phyloP scores from a whole-genome alignment of 1,140 invertebrate genomes.

The Drosophila subpulchrella region DNA sequence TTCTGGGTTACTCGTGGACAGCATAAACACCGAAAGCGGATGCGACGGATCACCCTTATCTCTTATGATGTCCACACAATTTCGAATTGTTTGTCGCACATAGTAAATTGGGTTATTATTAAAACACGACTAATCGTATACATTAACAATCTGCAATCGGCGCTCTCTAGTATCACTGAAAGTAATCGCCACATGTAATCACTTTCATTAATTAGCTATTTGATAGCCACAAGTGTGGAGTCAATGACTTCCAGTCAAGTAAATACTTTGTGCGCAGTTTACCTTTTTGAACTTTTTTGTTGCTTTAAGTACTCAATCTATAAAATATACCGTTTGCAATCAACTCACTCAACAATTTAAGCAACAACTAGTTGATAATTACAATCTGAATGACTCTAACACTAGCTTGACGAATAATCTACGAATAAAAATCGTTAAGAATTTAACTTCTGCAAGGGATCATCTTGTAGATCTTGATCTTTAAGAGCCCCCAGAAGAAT shows the following conservation, averaged over 20 bases:
- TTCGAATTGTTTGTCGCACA: constrained; percentile 15
- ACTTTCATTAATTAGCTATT: constrained; percentile 17
- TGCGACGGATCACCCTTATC: constrained; percentile 4
- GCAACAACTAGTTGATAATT: background rate
- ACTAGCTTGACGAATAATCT: too few species aligned
- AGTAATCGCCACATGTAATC: constrained; percentile 17
- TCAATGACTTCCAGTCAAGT: constrained; percentile 14
- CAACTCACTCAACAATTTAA: background rate
- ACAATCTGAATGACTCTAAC: background rate
- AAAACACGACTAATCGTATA: background rate
- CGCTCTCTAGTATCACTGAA: background rate
- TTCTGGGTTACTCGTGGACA: background rate
- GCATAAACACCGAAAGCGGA: constrained; percentile 9
- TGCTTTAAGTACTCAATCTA: background rate
- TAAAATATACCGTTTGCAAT: background rate
- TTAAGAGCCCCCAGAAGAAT: too few species aligned
- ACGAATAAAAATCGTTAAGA: background rate
- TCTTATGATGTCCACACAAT: constrained; percentile 4
- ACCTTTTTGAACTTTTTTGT: constrained; percentile 1
- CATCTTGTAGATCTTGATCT: too few species aligned
- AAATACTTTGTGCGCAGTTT: background rate
- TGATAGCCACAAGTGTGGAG: constrained; percentile 11
- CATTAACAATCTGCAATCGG: background rate
- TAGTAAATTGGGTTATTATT: background rate
- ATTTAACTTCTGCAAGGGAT: too few species aligned